phyloP scores from a whole-genome alignment of 2,888 invertebrate species.

The Rhogogaster chlorosoma region DNA sequence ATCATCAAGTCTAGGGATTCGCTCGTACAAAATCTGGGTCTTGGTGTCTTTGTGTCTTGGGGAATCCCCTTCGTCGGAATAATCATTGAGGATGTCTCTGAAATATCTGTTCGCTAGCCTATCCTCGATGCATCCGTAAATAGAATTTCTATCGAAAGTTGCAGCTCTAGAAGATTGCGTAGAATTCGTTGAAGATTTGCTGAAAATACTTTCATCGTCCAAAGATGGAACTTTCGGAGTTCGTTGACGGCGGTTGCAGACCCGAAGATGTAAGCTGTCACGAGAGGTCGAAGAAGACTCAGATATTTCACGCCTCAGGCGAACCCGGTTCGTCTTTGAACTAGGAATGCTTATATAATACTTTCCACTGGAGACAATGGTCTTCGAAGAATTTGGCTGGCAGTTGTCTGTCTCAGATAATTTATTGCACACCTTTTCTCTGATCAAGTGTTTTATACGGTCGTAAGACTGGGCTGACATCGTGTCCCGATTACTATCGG shows the following conservation, averaged over 20 bases:
- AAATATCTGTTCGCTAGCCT: slow-evolving; percentile 30
- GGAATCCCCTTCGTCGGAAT: slow-evolving; percentile 38
- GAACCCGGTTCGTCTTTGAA: slow-evolving; percentile 54
- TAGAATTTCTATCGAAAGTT: slow-evolving; percentile 37
- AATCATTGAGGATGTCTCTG: slow-evolving; percentile 25
- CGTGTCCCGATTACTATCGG: slow-evolving; percentile 52
- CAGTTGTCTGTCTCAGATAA: slow-evolving; percentile 60
- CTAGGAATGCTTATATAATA: slow-evolving; percentile 59
- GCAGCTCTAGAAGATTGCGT: slow-evolving; percentile 29
- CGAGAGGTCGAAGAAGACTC: slow-evolving; percentile 39
- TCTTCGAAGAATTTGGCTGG: slow-evolving; percentile 60
- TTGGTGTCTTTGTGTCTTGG: neutral
- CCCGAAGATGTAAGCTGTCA: slow-evolving; percentile 9
- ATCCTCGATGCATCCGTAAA: slow-evolving; percentile 37
- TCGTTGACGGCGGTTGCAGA: neutral
- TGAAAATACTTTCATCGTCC: neutral
- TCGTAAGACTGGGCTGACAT: slow-evolving; percentile 60
- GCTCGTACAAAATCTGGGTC: neutral
- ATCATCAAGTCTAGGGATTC: neutral
- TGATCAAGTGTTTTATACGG: slow-evolving; percentile 63
- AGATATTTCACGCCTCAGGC: slow-evolving; percentile 18
- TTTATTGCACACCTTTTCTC: slow-evolving; percentile 61
- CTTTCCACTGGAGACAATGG: slow-evolving; percentile 56
- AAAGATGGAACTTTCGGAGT: neutral
- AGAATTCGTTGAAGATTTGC: neutral